These are phyloP conservation scores for Anhinga rufa DNA, from an alignment of 2,113 vertebrate species.

Conservation along the genomic window DNA sequence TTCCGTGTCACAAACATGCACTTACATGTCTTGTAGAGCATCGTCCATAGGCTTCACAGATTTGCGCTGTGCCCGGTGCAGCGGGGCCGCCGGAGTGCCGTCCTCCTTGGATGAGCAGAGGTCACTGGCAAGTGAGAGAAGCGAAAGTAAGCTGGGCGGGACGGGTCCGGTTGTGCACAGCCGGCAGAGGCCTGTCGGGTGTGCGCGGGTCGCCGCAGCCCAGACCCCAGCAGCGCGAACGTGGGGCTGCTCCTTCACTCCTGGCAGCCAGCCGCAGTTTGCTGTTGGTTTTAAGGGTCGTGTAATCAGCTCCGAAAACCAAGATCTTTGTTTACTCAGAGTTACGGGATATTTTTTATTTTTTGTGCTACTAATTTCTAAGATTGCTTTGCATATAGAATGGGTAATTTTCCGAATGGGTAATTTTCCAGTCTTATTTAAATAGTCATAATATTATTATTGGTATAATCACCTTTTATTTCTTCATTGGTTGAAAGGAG, in stretches of 20 bases:
- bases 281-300: background rate
- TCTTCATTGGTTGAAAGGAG: background rate
- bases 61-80: background rate
- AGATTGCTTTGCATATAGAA: background rate
- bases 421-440: background rate
- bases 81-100: background rate
- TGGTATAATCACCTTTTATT: background rate
- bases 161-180: background rate
- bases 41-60: background rate
- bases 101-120: background rate
- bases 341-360: background rate
- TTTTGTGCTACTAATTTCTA: background rate
- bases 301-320: background rate
- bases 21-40: constrained; percentile 61
- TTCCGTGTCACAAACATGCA: background rate
- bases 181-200: background rate
- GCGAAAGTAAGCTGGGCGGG: background rate
- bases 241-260: background rate
- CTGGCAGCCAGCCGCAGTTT: background rate
- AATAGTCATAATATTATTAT: background rate
- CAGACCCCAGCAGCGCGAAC: rapidly evolving
- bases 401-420: background rate
- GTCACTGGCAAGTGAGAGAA: background rate
- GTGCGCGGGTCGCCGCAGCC: background rate
- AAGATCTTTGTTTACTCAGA: background rate